Evolutionary conservation across 2,797 vertebrate species (phyloP).

Genomic region (Megaceryle alcyon): DNA sequence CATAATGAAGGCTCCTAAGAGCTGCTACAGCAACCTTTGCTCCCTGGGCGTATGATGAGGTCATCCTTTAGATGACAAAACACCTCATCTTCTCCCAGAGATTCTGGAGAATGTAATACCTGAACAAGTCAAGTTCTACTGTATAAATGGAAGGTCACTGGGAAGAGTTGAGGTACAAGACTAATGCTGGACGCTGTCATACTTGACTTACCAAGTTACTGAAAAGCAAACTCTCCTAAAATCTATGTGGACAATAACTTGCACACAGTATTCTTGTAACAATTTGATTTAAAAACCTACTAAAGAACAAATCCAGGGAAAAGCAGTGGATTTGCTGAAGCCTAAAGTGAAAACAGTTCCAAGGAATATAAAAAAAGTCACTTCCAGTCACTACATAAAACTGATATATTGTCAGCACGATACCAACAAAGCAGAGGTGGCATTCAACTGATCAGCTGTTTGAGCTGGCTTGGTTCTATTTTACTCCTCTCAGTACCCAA

Average conservation of each 20-base stretch:
- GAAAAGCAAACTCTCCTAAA: background rate
- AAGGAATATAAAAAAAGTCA: background rate
- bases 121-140: background rate
- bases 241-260: background rate
- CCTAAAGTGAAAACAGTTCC: background rate
- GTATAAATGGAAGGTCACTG: background rate
- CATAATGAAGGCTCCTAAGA: background rate
- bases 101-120: background rate
- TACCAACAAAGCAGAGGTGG: background rate
- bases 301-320: background rate
- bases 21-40: background rate
- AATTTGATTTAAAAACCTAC: background rate
- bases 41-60: background rate
- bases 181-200: background rate
- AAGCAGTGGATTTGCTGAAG: background rate
- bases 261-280: background rate
- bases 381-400: slow-evolving; percentile 37
- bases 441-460: background rate
- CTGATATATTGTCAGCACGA: background rate
- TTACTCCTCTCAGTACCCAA: background rate
- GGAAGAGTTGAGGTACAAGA: background rate
- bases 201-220: background rate
- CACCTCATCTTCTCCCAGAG: background rate
- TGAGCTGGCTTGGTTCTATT: background rate
- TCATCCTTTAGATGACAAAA: background rate